Base-by-base conservation (phyloP, 1,140 invertebrate species). In the Drosophila sp. region DNA sequence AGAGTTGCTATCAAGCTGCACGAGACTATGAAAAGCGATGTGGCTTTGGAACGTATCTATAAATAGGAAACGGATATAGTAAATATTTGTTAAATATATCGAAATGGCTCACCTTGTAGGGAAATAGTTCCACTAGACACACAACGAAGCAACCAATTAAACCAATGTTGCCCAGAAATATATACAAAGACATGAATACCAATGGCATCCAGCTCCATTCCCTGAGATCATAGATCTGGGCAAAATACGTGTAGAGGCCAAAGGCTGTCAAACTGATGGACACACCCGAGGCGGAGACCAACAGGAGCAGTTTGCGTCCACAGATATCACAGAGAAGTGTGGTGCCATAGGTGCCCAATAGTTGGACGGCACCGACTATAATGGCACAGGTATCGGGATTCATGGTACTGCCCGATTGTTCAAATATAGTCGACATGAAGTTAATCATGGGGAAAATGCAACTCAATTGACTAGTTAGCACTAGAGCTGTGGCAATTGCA, bases 351-450 rank as follows among this genome's bases (percentile, higher is more conserved):
- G 77, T 80, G 40, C 86, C 85, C 10, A 93, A 58, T 1, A 94
- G 74, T 63, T 93, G 93, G 23, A 93, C 93, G 1, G 76, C 85
- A 0, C 93, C 93, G 0, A 94, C 92, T 3, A 93, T 92, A 23
- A 93, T 93, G 0, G 93, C 93, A 70, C 93, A 93, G 56, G 93
- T 93, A 70, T 93, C 93, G 0, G 93, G 92, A 63, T 93, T 92
- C 61, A 94, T 77, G 1, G 79, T 89, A 4, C 94, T 94, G 1
- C 94, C 94, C 2, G 96, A 94, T 1, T 93, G 92, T 1, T 90
- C 72, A 79, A 96, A 97, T 80, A 96, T 97, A 0, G 92, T 92
- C 29, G 90, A 90, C 72, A 90, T 83, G 56, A 91, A 91, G 38
- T 74, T 91, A 33, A 86, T 74, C 70, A 91, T 73, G n/a, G 84